These are phyloP conservation scores for Tetraneura akinire DNA, from an alignment of 1,140 invertebrate species.

Conservation along the genomic window DNA sequence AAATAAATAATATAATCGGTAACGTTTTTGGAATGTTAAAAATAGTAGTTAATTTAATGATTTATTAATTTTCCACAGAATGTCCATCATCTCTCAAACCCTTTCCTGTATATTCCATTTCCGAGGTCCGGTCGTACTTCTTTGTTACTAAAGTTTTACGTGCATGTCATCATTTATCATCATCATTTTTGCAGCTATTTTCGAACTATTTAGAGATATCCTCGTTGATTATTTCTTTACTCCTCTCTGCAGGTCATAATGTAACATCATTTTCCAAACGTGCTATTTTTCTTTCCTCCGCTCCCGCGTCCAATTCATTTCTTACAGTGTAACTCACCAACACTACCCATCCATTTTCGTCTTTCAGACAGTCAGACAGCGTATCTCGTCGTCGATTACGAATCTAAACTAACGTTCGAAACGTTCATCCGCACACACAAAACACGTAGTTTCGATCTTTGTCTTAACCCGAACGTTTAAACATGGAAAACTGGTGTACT, in stretches of 20 bases:
- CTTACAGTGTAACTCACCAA: not conserved
- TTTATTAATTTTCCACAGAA: conserved; percentile 1
- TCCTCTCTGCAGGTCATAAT: not conserved
- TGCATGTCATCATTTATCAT: conserved; percentile 17
- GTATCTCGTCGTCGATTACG: not conserved
- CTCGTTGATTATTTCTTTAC: conserved; percentile 24
- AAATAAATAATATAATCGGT: not conserved
- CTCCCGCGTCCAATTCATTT: not conserved
- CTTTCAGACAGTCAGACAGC: not conserved
- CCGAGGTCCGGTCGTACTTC: not conserved
- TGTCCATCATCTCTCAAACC: not conserved
- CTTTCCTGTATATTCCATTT: not conserved
- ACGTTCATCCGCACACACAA: not conserved
- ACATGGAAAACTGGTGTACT: too few species aligned
- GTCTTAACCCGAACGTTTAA: too few species aligned
- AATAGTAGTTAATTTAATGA: not conserved
- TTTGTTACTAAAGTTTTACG: not conserved
- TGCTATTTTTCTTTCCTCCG: not conserved
- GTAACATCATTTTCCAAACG: not conserved
- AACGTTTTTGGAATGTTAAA: not conserved
- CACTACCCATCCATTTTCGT: conserved; percentile 19
- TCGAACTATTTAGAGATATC: not conserved
- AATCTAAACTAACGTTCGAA: not conserved
- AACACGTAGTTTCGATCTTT: too few species aligned
- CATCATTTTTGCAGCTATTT: conserved; percentile 32